These are phyloP conservation scores for Actinemys pallida DNA, from an alignment of 2,113 vertebrate species.

Conservation along the genomic window DNA sequence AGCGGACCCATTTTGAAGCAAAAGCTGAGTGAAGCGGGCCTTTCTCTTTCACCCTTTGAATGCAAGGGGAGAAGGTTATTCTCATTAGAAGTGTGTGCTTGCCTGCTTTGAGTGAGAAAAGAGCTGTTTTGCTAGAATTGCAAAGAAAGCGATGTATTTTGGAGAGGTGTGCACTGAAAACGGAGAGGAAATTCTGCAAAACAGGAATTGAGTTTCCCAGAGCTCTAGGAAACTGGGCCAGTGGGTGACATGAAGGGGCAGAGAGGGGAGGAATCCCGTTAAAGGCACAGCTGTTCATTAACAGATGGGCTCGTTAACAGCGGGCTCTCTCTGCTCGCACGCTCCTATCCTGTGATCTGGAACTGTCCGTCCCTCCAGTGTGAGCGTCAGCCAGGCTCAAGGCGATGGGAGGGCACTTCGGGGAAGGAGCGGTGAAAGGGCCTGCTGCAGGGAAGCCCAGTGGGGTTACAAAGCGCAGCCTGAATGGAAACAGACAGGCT, in stretches of 20 bases:
- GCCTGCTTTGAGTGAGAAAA: not conserved
- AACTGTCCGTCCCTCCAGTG: not conserved
- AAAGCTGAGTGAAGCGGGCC: not conserved
- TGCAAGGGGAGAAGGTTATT: not conserved
- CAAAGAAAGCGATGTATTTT: not conserved
- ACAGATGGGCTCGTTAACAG: not conserved
- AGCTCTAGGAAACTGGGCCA: not conserved
- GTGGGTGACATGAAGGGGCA: not conserved
- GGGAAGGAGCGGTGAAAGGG: not conserved
- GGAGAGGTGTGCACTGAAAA: not conserved
- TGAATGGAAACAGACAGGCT: not conserved
- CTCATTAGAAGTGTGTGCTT: not conserved
- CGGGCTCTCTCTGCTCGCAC: not conserved
- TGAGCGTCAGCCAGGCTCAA: not conserved
- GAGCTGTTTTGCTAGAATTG: not conserved
- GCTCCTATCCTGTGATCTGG: not conserved
- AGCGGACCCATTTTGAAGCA: not conserved
- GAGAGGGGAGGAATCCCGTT: not conserved
- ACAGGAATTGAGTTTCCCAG: not conserved
- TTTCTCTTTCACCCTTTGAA: not conserved
- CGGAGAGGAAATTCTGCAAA: not conserved
- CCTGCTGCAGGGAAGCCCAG: rapidly evolving
- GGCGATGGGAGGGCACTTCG: not conserved
- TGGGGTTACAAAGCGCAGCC: not conserved
- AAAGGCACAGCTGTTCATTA: not conserved